Conservation (phyloP, 1,140 invertebrate species). For the Microplitis mediator region DNA sequence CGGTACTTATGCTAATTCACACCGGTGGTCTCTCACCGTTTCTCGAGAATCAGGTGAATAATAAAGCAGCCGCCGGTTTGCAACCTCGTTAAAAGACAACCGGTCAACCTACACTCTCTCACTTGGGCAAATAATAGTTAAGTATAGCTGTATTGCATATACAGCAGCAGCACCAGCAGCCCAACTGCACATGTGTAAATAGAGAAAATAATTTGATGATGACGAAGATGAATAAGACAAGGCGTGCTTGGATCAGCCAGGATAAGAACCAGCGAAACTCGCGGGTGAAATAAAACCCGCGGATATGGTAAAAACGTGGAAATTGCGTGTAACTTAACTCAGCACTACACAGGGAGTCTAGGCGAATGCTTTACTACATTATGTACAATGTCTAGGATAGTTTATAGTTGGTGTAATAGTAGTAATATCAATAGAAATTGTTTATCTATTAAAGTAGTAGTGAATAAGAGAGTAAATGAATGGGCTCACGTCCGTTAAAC, state of each 20-base stretch:
- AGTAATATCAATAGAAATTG: too few species aligned
- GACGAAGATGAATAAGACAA: neutral
- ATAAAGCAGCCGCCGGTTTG: conserved; percentile 21
- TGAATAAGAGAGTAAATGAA: neutral
- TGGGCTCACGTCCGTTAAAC: conserved; percentile 2
- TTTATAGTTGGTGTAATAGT: too few species aligned
- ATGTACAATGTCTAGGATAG: too few species aligned
- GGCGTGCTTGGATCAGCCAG: neutral
- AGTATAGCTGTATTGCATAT: neutral
- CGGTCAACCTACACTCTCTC: conserved; percentile 3
- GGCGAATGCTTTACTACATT: too few species aligned
- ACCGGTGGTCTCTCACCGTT: conserved; percentile 27
- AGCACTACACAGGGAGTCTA: too few species aligned
- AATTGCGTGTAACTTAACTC: conserved; percentile 28
- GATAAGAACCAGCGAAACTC: neutral
- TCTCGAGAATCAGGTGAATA: conserved; percentile 34
- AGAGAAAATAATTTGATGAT: neutral
- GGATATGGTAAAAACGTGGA: conserved; percentile 22
- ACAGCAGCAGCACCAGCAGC: neutral
- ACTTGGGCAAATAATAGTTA: neutral
- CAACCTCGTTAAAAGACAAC: conserved; percentile 26
- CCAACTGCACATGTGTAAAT: neutral
- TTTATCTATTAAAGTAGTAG: neutral
- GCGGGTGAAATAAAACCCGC: conserved; percentile 3
- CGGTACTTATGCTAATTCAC: conserved; percentile 39